Evolutionary conservation across 2,888 invertebrate species (phyloP).

Genomic region (Autographa pulchrina): DNA sequence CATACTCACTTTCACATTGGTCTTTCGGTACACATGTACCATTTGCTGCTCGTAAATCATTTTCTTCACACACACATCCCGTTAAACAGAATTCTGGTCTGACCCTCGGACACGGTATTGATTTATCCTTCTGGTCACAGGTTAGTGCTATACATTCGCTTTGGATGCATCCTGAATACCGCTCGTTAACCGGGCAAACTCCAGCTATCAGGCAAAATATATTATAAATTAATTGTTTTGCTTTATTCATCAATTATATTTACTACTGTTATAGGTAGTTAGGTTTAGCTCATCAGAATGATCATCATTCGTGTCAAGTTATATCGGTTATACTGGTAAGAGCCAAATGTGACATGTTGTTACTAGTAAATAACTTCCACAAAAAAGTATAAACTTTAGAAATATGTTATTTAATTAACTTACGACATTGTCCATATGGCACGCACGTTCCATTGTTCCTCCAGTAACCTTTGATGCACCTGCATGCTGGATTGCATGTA

Average conservation of each 20-base stretch:
- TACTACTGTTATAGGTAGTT: too few species aligned
- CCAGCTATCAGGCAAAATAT: slow-evolving; percentile 38
- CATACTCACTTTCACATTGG: slow-evolving; percentile 39
- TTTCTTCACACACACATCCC: slow-evolving; percentile 44
- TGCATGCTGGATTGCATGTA: slow-evolving; percentile 65
- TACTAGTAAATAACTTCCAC: too few species aligned
- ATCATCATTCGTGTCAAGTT: too few species aligned
- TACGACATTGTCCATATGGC: slow-evolving; percentile 68
- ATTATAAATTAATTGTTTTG: too few species aligned
- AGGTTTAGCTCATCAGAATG: too few species aligned
- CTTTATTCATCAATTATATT: too few species aligned
- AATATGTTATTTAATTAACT: slow-evolving; percentile 35
- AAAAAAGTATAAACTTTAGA: too few species aligned
- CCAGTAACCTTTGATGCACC: slow-evolving; percentile 67
- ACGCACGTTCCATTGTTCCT: slow-evolving; percentile 67
- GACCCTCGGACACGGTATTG: slow-evolving; percentile 43
- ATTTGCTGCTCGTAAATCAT: slow-evolving; percentile 30
- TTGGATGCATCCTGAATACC: slow-evolving; percentile 56
- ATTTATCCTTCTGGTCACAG: slow-evolving; percentile 48
- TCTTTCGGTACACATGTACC: slow-evolving; percentile 37
- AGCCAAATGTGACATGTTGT: too few species aligned
- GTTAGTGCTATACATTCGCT: slow-evolving; percentile 53
- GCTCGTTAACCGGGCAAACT: slow-evolving; percentile 54
- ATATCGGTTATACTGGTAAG: too few species aligned
- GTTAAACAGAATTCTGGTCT: slow-evolving; percentile 21